phyloP scores from a whole-genome alignment of 2,113 vertebrate species.

The Leucopternis melanops region DNA sequence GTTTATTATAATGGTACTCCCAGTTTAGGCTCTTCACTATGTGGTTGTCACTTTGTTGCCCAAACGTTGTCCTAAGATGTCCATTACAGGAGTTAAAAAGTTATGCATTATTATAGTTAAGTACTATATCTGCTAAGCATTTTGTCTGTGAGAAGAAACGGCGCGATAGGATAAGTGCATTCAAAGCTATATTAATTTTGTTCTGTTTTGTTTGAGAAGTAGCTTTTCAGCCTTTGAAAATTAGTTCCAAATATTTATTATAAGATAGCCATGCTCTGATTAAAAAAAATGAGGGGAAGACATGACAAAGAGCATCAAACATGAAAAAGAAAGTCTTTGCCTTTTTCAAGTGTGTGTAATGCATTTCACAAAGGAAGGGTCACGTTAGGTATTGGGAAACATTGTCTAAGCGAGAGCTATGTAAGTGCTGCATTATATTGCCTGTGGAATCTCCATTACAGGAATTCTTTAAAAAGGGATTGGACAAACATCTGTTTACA shows the following conservation, averaged over 20 bases:
- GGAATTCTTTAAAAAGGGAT: background rate
- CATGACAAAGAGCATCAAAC: background rate
- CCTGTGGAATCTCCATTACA: background rate
- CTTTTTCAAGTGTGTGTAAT: background rate
- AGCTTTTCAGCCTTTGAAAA: background rate
- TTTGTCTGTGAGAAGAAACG: background rate
- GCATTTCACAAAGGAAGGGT: background rate
- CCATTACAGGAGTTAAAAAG: background rate
- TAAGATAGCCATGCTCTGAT: background rate
- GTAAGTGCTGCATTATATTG: background rate
- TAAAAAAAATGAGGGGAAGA: background rate
- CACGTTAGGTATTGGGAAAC: background rate
- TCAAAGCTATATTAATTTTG: background rate
- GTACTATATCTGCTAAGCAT: background rate
- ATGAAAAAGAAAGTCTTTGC: background rate
- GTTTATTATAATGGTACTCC: background rate
- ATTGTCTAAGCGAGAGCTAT: background rate
- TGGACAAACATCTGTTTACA: background rate
- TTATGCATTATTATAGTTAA: background rate
- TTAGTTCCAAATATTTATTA: background rate
- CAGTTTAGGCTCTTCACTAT: background rate
- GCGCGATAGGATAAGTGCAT: background rate
- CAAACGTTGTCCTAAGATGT: background rate
- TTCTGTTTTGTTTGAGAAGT: background rate
- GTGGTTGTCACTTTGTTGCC: background rate